Evolutionary conservation across 2,888 invertebrate genomes (phyloP), one percentile per base, ranked within the genome.

Genomic region (Brassicogethes aeneus): DNA sequence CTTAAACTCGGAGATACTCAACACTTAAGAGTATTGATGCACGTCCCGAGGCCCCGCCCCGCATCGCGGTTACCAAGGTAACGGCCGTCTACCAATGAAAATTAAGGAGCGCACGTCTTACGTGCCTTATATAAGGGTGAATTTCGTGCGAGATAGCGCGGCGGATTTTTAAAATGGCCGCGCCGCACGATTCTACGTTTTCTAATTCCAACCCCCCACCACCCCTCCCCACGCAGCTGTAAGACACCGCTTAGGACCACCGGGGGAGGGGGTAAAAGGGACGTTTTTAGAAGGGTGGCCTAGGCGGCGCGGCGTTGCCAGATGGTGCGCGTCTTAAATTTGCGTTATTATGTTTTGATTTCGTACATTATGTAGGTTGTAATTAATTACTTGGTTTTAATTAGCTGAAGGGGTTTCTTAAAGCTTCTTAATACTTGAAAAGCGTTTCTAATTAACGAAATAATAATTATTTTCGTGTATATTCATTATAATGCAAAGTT

Each of bases 101-200:
- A 56, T 63, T 64, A 64, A 65, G 64, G 64, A 63, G 64, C 54
- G 51, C 56, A 56, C 62, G 61, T 65, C 65, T 65, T 65, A 65
- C 59, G 55, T 62, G 17, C 3, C 12, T 29, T 29, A 12, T 13
- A 12, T 13, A 7, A 23, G 23, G 23, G 23, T 23, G 23, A 5
- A 10, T 23, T 23, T 23, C 23, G 23, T 23, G 5, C 23, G 23
- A 10, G 23, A 23, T 23, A 23, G 5, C 23, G 23, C 5, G 23
- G 5, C 5, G 23, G 23, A 5, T 23, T 23, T 23, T 23, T 7
- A 23, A 23, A 23, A 23, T 23, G 23, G 23, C 23, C 23, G 5
- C 10, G 23, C 23, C 23, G 10, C 23, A 23, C n/a, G n/a, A n/a
- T n/a, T n/a, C n/a, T n/a, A n/a, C n/a, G n/a, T n/a, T n/a, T n/a